phyloP scores from a whole-genome alignment of 2,888 invertebrate species.

The Microdon myrmicae region DNA sequence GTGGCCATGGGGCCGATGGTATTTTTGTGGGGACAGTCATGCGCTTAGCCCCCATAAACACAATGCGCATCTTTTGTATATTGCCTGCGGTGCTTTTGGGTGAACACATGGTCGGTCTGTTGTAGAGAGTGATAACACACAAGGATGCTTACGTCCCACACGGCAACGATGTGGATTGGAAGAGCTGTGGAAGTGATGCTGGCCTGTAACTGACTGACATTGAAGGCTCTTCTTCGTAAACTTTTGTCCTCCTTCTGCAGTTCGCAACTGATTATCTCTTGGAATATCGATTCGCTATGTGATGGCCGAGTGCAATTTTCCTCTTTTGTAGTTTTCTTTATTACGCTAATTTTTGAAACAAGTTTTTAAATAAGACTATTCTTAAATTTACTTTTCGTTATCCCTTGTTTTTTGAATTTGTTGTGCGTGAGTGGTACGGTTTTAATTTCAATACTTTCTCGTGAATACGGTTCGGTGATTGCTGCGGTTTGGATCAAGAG shows the following conservation, averaged over 20 bases:
- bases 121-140: constrained; percentile 12
- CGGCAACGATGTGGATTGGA: constrained; percentile 15
- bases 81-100: too few species aligned
- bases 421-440: too few species aligned
- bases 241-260: constrained; percentile 38
- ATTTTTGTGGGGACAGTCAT: constrained; percentile 3
- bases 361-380: too few species aligned
- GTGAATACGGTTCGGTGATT: too few species aligned
- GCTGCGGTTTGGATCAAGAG: too few species aligned
- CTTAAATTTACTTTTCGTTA: too few species aligned
- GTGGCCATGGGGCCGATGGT: too few species aligned
- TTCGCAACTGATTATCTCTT: constrained; percentile 38
- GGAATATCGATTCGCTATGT: constrained; percentile 47
- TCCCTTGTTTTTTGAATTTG: too few species aligned
- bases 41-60: constrained; percentile 6
- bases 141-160: constrained; percentile 38
- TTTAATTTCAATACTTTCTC: too few species aligned
- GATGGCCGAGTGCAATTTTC: constrained; percentile 30
- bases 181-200: constrained; percentile 24
- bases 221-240: constrained; percentile 32
- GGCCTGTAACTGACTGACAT: constrained; percentile 18
- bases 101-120: constrained; percentile 35
- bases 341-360: constrained; percentile 15
- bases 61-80: constrained; percentile 27
- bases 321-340: constrained; percentile 15